Evolutionary conservation across 2,888 invertebrate genomes (phyloP), one percentile per base, ranked within the genome.

Genomic region (Drosophila sordidapex): DNA sequence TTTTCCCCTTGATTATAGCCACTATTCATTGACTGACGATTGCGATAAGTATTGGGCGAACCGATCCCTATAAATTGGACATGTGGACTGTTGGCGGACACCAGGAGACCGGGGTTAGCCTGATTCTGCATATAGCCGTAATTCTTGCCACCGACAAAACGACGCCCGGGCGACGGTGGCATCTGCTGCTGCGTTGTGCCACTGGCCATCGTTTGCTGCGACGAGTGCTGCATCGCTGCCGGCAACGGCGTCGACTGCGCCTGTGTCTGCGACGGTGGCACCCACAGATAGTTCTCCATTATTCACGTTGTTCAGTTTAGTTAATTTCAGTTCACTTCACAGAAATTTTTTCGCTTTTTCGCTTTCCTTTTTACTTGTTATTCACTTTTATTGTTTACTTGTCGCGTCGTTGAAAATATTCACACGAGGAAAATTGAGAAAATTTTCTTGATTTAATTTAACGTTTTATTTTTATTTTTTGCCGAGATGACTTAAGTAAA

Each of bases 201-300:
- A 38, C 53, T 57, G 0, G 60, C 56, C 54, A 68, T 13, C 25
- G 61, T 40, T 7, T 63, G 68, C 25, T 67, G 38, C 35, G 58
- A 11, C 10, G 57, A 2, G 21, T 57, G 57, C 31, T 62, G 78
- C 13, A 73, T 84, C 40, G 59, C 63, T 31, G 81, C 49, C 57
- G 67, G 54, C 15, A 70, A 60, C 63, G 70, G 58, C 43, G 71
- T 48, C 18, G 73, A 49, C 29, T 59, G 68, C n/a, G 68, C 74
- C 10, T 75, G 27, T 5, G 75, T 27, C 6, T 51, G 77, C 21
- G 59, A 33, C 38, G 33, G 36, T n/a, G 81, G 48, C 38, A 77
- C 73, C 83, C 83, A 84, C 70, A 88, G 25, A 65, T 78, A 84
- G 60, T 84, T 84, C 15, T 84, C 88, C 84, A 84, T 84, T 13